Evolutionary conservation across 35 echinoderm and acorn worm species (phyloP), one percentile per base, ranked within the genome.

Genomic region (Diadema setosum): DNA sequence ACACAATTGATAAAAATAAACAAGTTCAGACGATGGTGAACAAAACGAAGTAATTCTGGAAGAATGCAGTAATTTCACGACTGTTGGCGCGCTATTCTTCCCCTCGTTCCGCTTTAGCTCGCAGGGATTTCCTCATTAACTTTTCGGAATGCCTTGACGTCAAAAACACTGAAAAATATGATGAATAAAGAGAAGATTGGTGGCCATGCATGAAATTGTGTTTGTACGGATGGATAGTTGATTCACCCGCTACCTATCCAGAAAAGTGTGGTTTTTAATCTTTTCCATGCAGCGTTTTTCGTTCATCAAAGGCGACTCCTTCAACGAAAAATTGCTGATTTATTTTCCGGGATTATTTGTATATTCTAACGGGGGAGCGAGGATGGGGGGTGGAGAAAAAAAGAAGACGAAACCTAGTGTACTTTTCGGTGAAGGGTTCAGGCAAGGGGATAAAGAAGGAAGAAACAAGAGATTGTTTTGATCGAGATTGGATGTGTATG

Each of bases 121-220:
- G 9, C 73, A 39, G 73, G 73, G 73, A 78, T 44, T 44, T 78
- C 40, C 35, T 78, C 73, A 78, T 78, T 78, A 78, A 78, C 73
- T 78, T 78, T 78, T 17, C n/a, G 73, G 73, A 42, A 78, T 78
- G 33, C 20, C 25, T 39, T 78, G 73, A 78, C 73, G 73, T 78
- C 35, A 78, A 78, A 41, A 39, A 42, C 73, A 44, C 44, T 39
- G 73, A 78, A 78, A 76, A 44, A 41, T 78, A 78, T 78, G 33
- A 78, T 78, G 44, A 44, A 78, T n/a, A 78, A 78, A 78, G 34
- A 44, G 35, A 78, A 78, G 73, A 42, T 78, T 78, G 73, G 73
- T 78, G 73, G 44, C 73, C 73, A 78, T 78, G 73, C 73, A 78
- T 78, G 73, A 78, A 78, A 78, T 78, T 78, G 73, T 78, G 73